Percentiles rank a stretch among this genome's conserved stretches.
These are phyloP conservation scores for Baryphthengus martii DNA, from an alignment of 2,113 vertebrate genomes.

Conservation along the genomic window DNA sequence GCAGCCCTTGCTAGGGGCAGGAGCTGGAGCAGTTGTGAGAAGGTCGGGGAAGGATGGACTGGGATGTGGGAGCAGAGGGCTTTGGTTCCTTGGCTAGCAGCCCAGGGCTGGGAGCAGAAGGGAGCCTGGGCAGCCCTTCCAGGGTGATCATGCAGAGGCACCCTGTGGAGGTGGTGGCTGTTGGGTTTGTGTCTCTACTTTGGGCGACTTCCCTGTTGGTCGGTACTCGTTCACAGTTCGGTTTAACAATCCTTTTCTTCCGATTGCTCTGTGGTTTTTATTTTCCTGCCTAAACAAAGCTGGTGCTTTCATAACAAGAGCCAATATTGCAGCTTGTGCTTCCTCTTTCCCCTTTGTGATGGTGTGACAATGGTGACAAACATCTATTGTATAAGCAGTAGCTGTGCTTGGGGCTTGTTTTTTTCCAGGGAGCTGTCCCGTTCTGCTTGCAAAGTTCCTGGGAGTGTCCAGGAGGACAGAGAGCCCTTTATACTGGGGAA, in stretches of 20 bases:
- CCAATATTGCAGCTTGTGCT: constrained; percentile 13
- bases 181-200: not conserved
- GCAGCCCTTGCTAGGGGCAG: not conserved
- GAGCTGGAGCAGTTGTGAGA: fast-evolving
- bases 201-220: not conserved
- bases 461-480: not conserved
- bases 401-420: not conserved
- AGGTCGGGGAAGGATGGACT: fast-evolving
- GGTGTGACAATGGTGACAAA: constrained; percentile 43
- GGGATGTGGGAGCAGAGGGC: not conserved
- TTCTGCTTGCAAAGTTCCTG: not conserved
- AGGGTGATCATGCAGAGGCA: fast-evolving
- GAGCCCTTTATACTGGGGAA: not conserved
- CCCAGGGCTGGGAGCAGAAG: not conserved
- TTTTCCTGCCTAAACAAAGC: constrained; percentile 41
- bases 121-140: not conserved
- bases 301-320: constrained; percentile 3
- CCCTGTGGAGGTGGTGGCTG: not conserved
- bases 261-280: not conserved
- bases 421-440: not conserved
- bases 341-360: constrained; percentile 47
- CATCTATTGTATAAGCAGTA: constrained; percentile 3
- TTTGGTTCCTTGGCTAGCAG: not conserved
- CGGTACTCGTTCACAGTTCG: not conserved
- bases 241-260: not conserved